These are phyloP conservation scores for Caenorhabditis macrosperma DNA, from an alignment of 2,888 invertebrate species.

Conservation along the genomic window DNA sequence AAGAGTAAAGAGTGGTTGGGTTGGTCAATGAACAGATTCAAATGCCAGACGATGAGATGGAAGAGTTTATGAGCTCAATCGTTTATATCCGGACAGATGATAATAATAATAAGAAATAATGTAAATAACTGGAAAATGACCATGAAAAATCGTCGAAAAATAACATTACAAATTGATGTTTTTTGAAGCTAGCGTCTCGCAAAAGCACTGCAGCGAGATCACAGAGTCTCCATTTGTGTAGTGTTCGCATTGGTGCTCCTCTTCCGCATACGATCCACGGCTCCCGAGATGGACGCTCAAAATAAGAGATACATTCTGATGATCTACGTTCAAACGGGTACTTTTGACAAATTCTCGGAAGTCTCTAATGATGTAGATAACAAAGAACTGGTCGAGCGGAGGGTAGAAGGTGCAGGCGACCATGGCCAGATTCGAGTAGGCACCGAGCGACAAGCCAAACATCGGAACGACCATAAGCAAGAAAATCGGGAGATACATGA, in stretches of 20 bases:
- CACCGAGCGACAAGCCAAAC: conserved; percentile 12
- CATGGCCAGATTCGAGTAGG: conserved; percentile 14
- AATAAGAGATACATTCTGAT: too few relatives aligned
- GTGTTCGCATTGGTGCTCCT: neutral
- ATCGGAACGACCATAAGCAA: neutral
- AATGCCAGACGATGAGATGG: too few relatives aligned
- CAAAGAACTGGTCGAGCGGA: conserved; percentile 12
- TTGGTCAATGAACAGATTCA: neutral
- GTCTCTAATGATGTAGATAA: conserved; percentile 32
- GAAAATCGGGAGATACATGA: conserved; percentile 20
- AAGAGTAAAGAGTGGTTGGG: neutral
- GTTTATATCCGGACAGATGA: too few relatives aligned
- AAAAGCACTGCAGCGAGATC: neutral
- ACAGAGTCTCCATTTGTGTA: conserved; percentile 1
- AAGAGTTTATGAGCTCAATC: too few relatives aligned
- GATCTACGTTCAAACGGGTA: too few relatives aligned
- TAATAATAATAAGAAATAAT: too few relatives aligned
- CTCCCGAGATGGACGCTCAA: too few relatives aligned
- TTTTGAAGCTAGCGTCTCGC: too few relatives aligned
- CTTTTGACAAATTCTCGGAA: conserved; percentile 7
- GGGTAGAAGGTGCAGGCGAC: conserved; percentile 15
- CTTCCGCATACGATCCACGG: conserved; percentile 2
- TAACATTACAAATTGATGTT: too few relatives aligned
- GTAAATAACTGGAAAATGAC: too few relatives aligned
- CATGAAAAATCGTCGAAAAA: too few relatives aligned